These are phyloP conservation scores for Pseudopipra pipra DNA, from an alignment of 2,113 vertebrate genomes.

Conservation along the genomic window DNA sequence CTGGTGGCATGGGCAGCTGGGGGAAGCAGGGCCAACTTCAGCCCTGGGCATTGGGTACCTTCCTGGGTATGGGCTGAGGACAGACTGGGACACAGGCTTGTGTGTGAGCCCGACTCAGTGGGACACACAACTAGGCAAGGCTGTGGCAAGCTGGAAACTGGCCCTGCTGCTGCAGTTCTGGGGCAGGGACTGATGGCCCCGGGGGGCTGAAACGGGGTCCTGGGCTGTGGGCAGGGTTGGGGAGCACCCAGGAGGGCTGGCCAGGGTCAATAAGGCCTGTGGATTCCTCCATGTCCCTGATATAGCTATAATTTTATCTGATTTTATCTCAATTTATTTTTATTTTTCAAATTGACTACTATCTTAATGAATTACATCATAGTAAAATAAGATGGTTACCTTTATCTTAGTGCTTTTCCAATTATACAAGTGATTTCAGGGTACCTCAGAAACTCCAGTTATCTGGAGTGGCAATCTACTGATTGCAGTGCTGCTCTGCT, in stretches of 20 bases:
- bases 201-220: accelerated
- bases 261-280: not conserved
- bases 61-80: not conserved
- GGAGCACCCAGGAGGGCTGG: accelerated
- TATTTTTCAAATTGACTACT: not conserved
- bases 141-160: not conserved
- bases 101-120: accelerated
- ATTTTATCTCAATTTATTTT: not conserved
- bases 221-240: no score
- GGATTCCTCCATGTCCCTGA: not conserved
- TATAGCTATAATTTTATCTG: not conserved
- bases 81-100: not conserved
- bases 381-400: not conserved
- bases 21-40: not conserved
- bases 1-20: not conserved
- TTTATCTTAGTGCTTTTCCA: not conserved
- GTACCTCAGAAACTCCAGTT: not conserved
- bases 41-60: accelerated
- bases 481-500: not conserved
- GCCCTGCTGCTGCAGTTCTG: not conserved
- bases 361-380: not conserved
- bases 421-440: not conserved
- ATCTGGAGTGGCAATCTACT: not conserved
- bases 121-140: not conserved
- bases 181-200: not conserved